Evolutionary conservation across 1,140 invertebrate species (phyloP), one percentile per base, ranked within the genome.

Genomic region (Orchestia grillus): DNA sequence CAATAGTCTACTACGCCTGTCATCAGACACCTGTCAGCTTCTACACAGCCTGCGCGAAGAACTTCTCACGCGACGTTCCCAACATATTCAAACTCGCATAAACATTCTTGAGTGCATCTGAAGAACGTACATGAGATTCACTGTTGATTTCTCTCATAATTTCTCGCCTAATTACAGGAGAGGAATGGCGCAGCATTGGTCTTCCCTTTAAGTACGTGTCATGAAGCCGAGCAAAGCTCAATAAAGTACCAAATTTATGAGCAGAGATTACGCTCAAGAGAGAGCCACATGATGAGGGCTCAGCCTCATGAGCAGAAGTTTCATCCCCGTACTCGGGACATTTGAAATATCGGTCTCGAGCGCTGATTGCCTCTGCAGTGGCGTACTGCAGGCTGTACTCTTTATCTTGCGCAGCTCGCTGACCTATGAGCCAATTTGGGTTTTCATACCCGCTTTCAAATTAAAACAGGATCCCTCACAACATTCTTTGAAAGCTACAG

Each of bases 261-360:
- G 92, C 19, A 40, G 92, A 94, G 43, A 94, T 94, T 94, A 94
- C 44, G 44, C 92, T 44, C 92, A 47, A 94, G 92, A 45, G 44
- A 94, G 92, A 94, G 92, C 36, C 40, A 92, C 41, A 92, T 92
- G 90, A 92, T 92, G 44, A 94, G 92, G 44, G 36, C 92, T 94
- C 40, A 28, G 92, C 19, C 42, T 91, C 28, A 44, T 43, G 40
- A 94, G 92, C 43, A 47, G 4, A 94, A 45, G 43, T 94, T 47
- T 44, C 92, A 45, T 45, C 43, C 44, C 36, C 40, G 40, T 41
- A 47, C 92, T 47, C 16, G 41, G 88, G 88, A 90, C 88, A 3
- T 41, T 6, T 44, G 88, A 90, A 77, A 77, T 77, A 77, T 77
- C 28, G 62, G 23, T 42, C 88, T 43, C 11, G 41, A 90, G 43